Evolutionary conservation across 2,888 invertebrate genomes (phyloP).

Genomic region (Ariolimax columbianus): DNA sequence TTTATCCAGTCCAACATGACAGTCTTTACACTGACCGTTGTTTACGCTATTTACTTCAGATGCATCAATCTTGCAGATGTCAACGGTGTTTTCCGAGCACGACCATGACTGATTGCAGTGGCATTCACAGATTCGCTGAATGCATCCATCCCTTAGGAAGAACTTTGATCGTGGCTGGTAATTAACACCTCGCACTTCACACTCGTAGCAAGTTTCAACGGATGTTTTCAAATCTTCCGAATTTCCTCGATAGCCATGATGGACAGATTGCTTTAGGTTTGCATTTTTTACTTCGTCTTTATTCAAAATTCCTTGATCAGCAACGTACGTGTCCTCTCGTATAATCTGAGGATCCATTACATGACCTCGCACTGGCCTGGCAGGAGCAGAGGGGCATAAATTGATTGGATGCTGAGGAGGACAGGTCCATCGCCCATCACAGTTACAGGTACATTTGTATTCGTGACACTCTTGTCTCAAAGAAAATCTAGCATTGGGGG

Average conservation of each 20-base stretch:
- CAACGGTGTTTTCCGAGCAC: slow-evolving; percentile 66
- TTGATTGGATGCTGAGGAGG: slow-evolving; percentile 55
- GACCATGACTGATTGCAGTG: slow-evolving; percentile 62
- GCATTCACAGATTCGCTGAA: slow-evolving; percentile 63
- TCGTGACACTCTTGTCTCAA: slow-evolving; percentile 56
- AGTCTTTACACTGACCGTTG: slow-evolving; percentile 34
- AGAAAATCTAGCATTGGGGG: slow-evolving; percentile 57
- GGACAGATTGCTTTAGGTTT: neutral
- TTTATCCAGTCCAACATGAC: slow-evolving; percentile 46
- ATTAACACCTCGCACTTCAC: slow-evolving; percentile 50
- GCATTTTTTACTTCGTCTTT: neutral
- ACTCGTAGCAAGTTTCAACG: slow-evolving; percentile 42
- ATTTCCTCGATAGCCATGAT: neutral
- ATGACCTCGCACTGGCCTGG: slow-evolving; percentile 2
- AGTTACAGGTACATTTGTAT: slow-evolving; percentile 65
- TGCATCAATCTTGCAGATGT: slow-evolving; percentile 65
- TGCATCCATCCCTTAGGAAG: slow-evolving; percentile 63
- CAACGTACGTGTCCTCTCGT: slow-evolving; percentile 1
- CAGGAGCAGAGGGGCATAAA: slow-evolving; percentile 44
- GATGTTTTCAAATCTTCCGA: neutral
- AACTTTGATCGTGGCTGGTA: slow-evolving; percentile 60
- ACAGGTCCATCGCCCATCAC: slow-evolving; percentile 67
- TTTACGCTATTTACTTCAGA: slow-evolving; percentile 53
- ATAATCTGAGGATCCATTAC: slow-evolving; percentile 25
- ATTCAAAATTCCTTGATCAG: neutral